phyloP scores from a whole-genome alignment of 64 coral and sea anemone species.

The Pocillopora damicornis region DNA sequence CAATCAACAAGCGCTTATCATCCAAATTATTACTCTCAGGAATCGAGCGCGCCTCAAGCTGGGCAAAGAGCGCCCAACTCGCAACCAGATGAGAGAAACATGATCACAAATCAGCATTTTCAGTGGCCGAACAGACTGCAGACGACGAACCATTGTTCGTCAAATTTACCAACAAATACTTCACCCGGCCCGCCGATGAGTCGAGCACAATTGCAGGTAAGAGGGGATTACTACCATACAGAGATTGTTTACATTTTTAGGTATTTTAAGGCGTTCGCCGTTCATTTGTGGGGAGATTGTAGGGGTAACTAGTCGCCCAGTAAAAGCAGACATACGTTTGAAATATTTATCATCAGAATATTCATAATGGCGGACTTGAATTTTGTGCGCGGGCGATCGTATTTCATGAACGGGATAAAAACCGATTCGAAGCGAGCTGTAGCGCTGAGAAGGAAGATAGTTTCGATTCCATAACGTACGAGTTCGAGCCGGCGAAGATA shows the following conservation, averaged over 20 bases:
- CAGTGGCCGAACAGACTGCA: constrained; percentile 56
- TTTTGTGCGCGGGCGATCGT: constrained; percentile 35
- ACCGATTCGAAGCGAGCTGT: background rate
- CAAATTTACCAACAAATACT: constrained; percentile 57
- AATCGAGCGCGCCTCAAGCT: constrained; percentile 43
- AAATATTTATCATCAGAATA: constrained; percentile 75
- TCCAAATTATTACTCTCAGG: constrained; percentile 52
- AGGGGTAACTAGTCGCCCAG: constrained; percentile 16
- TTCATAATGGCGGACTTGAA: constrained; percentile 70
- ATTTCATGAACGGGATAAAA: constrained; percentile 38
- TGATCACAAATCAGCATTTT: constrained; percentile 68
- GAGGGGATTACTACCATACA: constrained; percentile 14
- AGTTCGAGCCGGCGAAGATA: constrained; percentile 16
- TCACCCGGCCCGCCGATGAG: constrained; percentile 43
- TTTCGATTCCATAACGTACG: constrained; percentile 20
- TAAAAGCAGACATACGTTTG: constrained; percentile 56
- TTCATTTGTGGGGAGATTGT: constrained; percentile 45
- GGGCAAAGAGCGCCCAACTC: constrained; percentile 36
- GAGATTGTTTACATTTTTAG: constrained; percentile 43
- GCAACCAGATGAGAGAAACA: constrained; percentile 53
- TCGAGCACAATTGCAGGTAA: constrained; percentile 61
- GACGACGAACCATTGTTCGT: constrained; percentile 47
- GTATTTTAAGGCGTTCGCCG: constrained; percentile 33
- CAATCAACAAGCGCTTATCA: constrained; percentile 53
- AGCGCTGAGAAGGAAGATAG: background rate